Evolutionary conservation across 2,113 vertebrate genomes (phyloP).

Genomic region (Scolopax mira): DNA sequence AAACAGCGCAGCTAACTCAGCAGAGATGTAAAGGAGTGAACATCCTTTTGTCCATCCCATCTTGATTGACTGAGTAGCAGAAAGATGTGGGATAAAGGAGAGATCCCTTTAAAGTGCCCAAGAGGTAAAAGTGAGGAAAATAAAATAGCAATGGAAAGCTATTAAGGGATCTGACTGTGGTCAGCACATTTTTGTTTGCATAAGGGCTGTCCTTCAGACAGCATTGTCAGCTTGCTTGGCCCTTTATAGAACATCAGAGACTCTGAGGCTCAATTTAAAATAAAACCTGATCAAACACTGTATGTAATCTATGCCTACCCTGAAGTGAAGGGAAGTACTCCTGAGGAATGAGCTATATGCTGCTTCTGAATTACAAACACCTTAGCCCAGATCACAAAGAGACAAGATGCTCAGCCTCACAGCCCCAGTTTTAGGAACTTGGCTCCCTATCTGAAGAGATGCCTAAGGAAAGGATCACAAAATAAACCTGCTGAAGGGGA

Average conservation of each 20-base stretch:
- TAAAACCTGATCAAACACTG: slow-evolving; percentile 61
- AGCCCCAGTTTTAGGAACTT: background rate
- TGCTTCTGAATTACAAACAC: slow-evolving; percentile 48
- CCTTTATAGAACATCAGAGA: slow-evolving; percentile 54
- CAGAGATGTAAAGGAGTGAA: background rate
- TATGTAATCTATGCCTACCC: slow-evolving; percentile 47
- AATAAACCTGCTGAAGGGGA: background rate
- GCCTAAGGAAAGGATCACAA: slow-evolving; percentile 27
- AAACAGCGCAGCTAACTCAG: background rate
- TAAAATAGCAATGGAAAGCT: slow-evolving; percentile 2
- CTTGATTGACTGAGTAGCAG: slow-evolving; percentile 6
- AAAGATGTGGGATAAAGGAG: slow-evolving; percentile 1
- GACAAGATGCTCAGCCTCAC: background rate
- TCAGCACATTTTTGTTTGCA: slow-evolving; percentile 49
- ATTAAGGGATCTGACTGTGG: slow-evolving; percentile 33
- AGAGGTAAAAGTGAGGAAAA: slow-evolving; percentile 24
- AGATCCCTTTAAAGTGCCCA: background rate
- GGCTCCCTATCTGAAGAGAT: background rate
- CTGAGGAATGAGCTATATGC: slow-evolving; percentile 26
- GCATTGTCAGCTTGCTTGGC: background rate
- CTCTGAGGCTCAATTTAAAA: slow-evolving; percentile 45
- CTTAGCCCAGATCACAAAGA: slow-evolving; percentile 8
- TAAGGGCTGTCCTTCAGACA: slow-evolving; percentile 53
- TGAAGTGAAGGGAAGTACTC: slow-evolving; percentile 46
- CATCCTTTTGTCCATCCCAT: background rate